Evolutionary conservation across 2,797 vertebrate species (phyloP), one percentile per base, ranked within the genome.

Genomic region (Scleropages formosus): DNA sequence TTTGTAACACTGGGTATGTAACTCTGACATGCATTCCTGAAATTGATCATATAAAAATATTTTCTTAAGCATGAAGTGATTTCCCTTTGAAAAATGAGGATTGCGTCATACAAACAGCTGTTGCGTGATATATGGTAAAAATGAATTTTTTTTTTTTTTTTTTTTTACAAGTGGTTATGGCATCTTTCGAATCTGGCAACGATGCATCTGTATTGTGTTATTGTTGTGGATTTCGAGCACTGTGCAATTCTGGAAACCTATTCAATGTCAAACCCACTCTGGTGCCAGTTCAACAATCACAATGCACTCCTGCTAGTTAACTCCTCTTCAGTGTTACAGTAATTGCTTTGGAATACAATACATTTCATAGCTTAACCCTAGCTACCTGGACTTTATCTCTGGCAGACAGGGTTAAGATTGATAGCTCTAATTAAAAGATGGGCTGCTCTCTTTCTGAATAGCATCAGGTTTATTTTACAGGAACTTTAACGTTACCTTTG

Each of bases 21-120:
- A 85, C 87, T 81, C 83, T 68, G 74, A 80, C n/a, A n/a, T 88
- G 85, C 69, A 81, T 85, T 87, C 80, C 80, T 80, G 85, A 88
- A 77, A 74, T 77, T 20, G n/a, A 88, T 83, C 85, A 31, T 84
- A 78, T 87, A 84, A 83, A 73, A 81, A 68, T 61, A 79, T 88
- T 88, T 88, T 87, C 87, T 90, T 86, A 90, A 80, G 83, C 86
- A 82, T 88, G 80, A 16, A 46, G 72, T 62, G 62, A 67, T 71
- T 63, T 58, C 44, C 49, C 69, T 77, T 53, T 63, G 47, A 72
- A 47, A 75, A 65, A 72, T 49, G n/a, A 59, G 75, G 68, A 44
- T 77, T 73, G 31, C 72, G 39, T 73, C 65, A 78, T 77, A 26
- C 77, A 39, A 64, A 74, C 78, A 79, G 75, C 78, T 77, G 78